Evolutionary conservation across 1,140 invertebrate genomes (phyloP), one percentile per base, ranked within the genome.

Genomic region (Bilobella aurantiaca): DNA sequence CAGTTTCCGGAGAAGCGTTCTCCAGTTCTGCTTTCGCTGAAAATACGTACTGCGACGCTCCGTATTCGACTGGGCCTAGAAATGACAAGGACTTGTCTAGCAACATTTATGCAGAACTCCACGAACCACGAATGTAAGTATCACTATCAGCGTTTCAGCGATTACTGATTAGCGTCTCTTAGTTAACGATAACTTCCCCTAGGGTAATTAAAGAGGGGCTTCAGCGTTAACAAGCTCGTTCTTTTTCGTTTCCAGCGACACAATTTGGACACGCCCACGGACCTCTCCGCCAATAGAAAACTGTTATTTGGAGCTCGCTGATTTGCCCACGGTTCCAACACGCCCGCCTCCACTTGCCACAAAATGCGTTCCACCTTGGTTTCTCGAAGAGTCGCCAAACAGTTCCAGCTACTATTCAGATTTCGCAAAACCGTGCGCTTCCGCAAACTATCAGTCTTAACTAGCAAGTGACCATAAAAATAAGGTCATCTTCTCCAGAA

Each of bases 21-120:
- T 14, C 8, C 12, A 5, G 14, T 14, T 53, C 49, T 16, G 49
- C 49, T 12, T 53, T 16, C 25, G 5, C 49, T 12, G 49, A 53
- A 23, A 53, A 53, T 23, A 53, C 49, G 12, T 53, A 53, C 23
- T 53, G 49, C 21, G 49, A 53, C 23, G 49, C 14, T 16, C 49
- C 49, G 14, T 53, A 53, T 23, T 18, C 5, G 5, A 23, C 49
- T 23, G 25, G 49, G 5, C 14, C 14, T 23, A 53, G 25, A 23
- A 23, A 53, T 53, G 14, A 12, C 49, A 8, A 16, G 12, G 5
- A 53, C 49, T 23, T 5, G 12, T 23, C 25, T n/a, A n/a, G 8
- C 49, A 53, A 53, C 49, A 53, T 53, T 53, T 53, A 53, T 23
- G 49, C 49, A 12, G 49, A 53, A 53, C 49, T 53, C 49, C 49